A percentile compares a stretch with the other conserved stretches of the same genome.
Conservation (phyloP, 2,797 vertebrate species). For the Rhinoraja longicauda region DNA sequence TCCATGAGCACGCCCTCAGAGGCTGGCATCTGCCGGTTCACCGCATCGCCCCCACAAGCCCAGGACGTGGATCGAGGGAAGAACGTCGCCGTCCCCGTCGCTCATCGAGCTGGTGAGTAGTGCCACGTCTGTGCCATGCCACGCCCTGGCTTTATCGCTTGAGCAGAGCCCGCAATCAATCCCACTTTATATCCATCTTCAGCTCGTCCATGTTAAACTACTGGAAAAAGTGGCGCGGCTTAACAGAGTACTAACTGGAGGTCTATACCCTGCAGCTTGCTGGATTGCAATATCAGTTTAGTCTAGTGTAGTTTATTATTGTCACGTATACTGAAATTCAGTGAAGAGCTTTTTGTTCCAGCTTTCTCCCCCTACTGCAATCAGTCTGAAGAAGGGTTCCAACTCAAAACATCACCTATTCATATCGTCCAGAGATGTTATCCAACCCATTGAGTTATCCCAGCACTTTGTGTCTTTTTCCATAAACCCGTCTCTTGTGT, state of each 20-base stretch:
- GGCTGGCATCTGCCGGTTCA: slow-evolving; percentile 95
- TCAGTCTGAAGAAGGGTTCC: too few species aligned
- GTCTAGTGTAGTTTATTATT: too few species aligned
- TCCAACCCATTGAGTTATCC: too few species aligned
- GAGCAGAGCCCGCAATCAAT: not conserved
- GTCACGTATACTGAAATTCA: too few species aligned
- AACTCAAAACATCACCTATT: too few species aligned
- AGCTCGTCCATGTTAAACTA: not conserved
- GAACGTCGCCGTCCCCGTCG: slow-evolving; percentile 95
- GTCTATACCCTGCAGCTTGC: not conserved
- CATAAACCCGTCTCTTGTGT: too few species aligned
- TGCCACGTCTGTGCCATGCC: not conserved
- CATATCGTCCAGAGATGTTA: too few species aligned
- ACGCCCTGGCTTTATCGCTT: not conserved
- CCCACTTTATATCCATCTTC: too few species aligned
- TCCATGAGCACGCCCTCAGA: slow-evolving; percentile 97
- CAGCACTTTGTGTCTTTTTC: too few species aligned
- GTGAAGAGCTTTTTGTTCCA: too few species aligned
- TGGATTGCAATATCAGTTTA: not conserved
- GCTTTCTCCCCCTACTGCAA: too few species aligned
- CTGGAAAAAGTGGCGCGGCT: not conserved
- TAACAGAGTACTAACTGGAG: not conserved
- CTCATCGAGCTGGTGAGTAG: slow-evolving; percentile 71
- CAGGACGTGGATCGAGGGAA: slow-evolving; percentile 94
- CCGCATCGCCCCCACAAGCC: slow-evolving; percentile 90